Conservation (phyloP, 1,140 invertebrate genomes). For the Kradibia gibbosae region DNA sequence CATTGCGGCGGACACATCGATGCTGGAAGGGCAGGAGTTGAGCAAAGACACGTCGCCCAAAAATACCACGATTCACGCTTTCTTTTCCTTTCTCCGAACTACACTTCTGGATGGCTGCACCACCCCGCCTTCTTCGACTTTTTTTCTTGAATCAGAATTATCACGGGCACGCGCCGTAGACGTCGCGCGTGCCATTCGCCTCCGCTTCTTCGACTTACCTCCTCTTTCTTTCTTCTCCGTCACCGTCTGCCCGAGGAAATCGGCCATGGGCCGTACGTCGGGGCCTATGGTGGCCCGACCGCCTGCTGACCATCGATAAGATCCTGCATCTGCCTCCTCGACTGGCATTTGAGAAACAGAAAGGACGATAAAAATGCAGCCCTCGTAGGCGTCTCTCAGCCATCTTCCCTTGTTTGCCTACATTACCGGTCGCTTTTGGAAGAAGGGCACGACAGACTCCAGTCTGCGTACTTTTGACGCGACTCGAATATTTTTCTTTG, state of each 20-base stretch:
- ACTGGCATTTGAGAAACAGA: neutral
- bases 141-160: slow-evolving; percentile 44
- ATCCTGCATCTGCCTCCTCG: slow-evolving; percentile 36
- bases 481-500: neutral
- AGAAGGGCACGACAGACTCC: too few relatives aligned
- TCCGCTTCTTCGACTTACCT: slow-evolving; percentile 37
- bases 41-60: neutral
- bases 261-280: slow-evolving; percentile 26
- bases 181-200: slow-evolving; percentile 27
- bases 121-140: slow-evolving; percentile 43
- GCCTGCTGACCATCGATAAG: slow-evolving; percentile 49
- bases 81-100: neutral
- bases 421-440: neutral
- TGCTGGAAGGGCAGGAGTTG: neutral
- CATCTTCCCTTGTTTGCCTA: neutral
- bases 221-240: slow-evolving; percentile 28
- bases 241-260: neutral
- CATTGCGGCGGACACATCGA: too few relatives aligned
- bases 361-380: neutral
- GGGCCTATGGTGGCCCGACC: neutral
- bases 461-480: neutral
- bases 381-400: neutral
- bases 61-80: slow-evolving; percentile 36
- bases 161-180: slow-evolving; percentile 29
- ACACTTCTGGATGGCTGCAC: neutral